Evolutionary conservation across 37 sponge, comb jelly and placozoan species (phyloP).

Genomic region (Mnemiopsis leidyi): DNA sequence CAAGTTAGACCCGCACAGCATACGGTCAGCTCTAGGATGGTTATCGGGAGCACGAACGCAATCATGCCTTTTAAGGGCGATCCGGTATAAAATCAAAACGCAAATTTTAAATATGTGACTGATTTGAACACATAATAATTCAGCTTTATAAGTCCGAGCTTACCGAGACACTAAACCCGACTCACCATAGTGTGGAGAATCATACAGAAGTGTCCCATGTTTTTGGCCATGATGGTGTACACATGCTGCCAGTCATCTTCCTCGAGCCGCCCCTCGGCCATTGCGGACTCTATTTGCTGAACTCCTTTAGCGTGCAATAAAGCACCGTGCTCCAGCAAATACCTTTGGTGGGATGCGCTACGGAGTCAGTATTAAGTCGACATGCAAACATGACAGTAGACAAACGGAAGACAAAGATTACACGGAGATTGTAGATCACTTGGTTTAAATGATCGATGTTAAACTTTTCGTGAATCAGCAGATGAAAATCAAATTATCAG

Average conservation of each 20-base stretch:
- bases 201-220: constrained; percentile 60
- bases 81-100: no score
- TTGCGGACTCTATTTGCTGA: neutral
- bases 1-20: no score
- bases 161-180: neutral
- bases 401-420: neutral
- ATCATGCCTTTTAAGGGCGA: no score
- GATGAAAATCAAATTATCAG: no score
- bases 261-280: neutral
- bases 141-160: neutral
- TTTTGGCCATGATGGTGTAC: neutral
- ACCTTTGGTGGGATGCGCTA: neutral
- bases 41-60: no score
- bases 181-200: constrained; percentile 43
- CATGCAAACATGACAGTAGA: neutral
- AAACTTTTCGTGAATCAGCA: no score
- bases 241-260: neutral
- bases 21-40: no score
- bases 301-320: neutral
- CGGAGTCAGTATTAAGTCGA: neutral
- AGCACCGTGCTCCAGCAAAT: constrained; percentile 19
- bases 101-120: no score
- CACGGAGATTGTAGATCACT: no score
- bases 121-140: neutral
- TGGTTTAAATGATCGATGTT: no score